Conservation (phyloP, 1,140 invertebrate genomes). For the Drosophila elegans region DNA sequence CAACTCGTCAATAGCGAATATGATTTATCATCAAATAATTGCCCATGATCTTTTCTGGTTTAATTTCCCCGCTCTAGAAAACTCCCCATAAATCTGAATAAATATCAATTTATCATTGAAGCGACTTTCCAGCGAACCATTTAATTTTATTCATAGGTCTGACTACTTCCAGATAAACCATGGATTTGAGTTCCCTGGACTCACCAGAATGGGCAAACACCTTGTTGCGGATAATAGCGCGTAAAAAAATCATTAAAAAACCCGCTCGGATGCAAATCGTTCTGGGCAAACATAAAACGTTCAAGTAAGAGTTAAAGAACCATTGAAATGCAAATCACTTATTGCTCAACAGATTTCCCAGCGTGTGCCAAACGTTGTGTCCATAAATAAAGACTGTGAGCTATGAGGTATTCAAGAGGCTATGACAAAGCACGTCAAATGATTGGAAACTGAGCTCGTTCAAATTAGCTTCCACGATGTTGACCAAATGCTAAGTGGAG, state of each 20-base stretch:
- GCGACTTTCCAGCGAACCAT: conserved; percentile 15
- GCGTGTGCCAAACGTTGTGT: conserved; percentile 45
- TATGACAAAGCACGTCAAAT: conserved; percentile 11
- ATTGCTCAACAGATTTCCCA: conserved; percentile 34
- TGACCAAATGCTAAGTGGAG: conserved; percentile 15
- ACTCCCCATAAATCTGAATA: conserved; percentile 11
- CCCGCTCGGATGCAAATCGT: conserved; percentile 23
- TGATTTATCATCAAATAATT: not conserved
- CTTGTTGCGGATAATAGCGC: conserved; percentile 17
- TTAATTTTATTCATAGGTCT: not conserved
- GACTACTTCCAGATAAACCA: conserved; percentile 21
- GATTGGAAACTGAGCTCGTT: conserved; percentile 58
- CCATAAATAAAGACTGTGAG: conserved; percentile 46
- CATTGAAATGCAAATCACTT: conserved; percentile 44
- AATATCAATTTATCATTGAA: not conserved
- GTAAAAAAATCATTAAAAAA: conserved; percentile 18
- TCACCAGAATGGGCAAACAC: conserved; percentile 20
- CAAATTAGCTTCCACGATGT: conserved; percentile 22
- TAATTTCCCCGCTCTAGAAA: conserved; percentile 3
- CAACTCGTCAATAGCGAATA: no score
- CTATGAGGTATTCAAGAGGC: conserved; percentile 21
- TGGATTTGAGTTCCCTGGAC: conserved; percentile 9
- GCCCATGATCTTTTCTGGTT: not conserved
- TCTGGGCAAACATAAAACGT: conserved; percentile 32
- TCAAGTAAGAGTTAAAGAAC: conserved; percentile 21